Base-by-base conservation (phyloP, 2,888 invertebrate genomes). In the Stenoptilia bipunctidactyla region DNA sequence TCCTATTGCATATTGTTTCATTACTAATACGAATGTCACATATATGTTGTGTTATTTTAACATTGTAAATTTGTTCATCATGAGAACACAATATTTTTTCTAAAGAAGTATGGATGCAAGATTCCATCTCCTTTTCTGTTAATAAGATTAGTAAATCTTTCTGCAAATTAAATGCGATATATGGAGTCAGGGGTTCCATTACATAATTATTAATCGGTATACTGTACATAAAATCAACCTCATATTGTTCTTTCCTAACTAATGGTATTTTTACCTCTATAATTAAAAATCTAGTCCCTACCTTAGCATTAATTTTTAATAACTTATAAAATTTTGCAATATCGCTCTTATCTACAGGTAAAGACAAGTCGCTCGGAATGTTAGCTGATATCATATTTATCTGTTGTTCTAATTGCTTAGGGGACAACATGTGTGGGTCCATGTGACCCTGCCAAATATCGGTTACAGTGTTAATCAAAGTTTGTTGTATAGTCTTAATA, bases 181-280 rank as follows among this genome's bases (percentile, higher is more conserved):
- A 34, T 13, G 34, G 34, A 13, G 13, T 13, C 8, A 9, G 6
- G 8, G 14, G 3, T 14, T 14, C 13, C 13, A 34, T 13, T 12
- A 14, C 9, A 13, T 34, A 34, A 14, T 13, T 34, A 8, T 34
- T 34, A 6, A 34, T 25, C 12, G n/a, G 37, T n/a, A 39, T 13
- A 27, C 34, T 38, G 36, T 38, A 15, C 1, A 15, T 15, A 12
- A n/a, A n/a, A 33, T 14, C 8, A 2, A 40, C 12, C 38, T 42
- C 38, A 14, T 13, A 42, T 15, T 36, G n/a, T 5, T 44, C 40
- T 34, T 25, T 38, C 14, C 34, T 38, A 13, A 41, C 12, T 9
- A 44, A 25, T 20, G 40, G 40, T 25, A 44, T 38, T 14, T 37
- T 44, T 9, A 41, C 40, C 8, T 44, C 41, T 27, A 41, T 41